Percentiles rank a stretch among this genome's conserved stretches.
phyloP scores from a whole-genome alignment of 2,797 vertebrate species.

The Spheniscus humboldti region DNA sequence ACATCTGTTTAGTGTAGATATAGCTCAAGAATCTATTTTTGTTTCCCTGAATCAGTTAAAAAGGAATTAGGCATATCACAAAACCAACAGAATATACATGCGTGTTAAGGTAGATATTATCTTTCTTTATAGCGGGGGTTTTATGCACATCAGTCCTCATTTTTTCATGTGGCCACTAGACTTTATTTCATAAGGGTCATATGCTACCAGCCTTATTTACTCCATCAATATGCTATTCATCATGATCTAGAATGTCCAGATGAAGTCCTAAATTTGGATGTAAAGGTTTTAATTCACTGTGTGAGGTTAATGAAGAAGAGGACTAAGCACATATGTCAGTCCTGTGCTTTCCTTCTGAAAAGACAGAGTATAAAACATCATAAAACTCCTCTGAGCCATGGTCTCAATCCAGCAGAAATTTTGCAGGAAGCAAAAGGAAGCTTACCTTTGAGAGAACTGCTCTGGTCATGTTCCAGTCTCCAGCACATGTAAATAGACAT shows the following conservation, averaged over 20 bases:
- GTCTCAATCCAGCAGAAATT: background rate
- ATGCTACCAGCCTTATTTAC: background rate
- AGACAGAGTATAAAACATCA: background rate
- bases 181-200: background rate
- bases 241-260: background rate
- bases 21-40: background rate
- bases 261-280: background rate
- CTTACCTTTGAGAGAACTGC: background rate
- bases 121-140: background rate
- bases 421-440: background rate
- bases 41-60: background rate
- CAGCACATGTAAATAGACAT: slow-evolving; percentile 29
- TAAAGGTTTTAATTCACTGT: background rate
- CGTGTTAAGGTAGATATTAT: background rate
- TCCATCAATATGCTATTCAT: background rate
- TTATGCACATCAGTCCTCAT: background rate
- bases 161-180: background rate
- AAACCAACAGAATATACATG: background rate
- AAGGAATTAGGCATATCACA: background rate
- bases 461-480: slow-evolving; percentile 10
- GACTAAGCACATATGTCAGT: background rate
- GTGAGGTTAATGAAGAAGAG: background rate
- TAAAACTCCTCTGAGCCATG: background rate
- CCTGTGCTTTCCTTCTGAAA: background rate
- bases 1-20: background rate